Conservation (phyloP, 2,113 vertebrate genomes). For the Vireo altiloquus region DNA sequence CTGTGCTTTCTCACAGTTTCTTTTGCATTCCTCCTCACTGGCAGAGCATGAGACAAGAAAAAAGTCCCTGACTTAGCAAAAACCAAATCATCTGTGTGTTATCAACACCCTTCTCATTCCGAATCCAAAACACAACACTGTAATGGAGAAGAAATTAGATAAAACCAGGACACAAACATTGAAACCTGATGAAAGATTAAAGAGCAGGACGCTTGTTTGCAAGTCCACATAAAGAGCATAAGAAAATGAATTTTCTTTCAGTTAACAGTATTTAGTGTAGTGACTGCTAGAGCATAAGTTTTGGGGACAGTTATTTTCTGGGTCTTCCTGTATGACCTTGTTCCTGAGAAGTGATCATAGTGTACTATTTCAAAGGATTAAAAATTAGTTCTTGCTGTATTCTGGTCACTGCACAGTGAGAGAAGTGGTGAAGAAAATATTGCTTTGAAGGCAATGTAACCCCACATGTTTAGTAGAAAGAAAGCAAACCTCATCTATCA, state of each 20-base stretch:
- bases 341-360: not conserved
- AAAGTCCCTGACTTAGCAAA: not conserved
- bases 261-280: not conserved
- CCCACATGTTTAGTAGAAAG: constrained; percentile 37
- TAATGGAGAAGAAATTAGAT: not conserved
- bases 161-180: not conserved
- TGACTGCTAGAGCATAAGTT: not conserved
- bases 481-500: constrained; percentile 60
- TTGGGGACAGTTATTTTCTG: not conserved
- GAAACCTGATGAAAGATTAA: not conserved
- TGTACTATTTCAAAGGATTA: not conserved
- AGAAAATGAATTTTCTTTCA: not conserved
- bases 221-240: rapidly evolving
- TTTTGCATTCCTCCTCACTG: not conserved
- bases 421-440: not conserved
- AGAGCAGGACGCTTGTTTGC: not conserved
- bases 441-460: constrained; percentile 15
- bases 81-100: not conserved
- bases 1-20: not conserved
- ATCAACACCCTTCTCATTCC: not conserved
- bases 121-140: not conserved
- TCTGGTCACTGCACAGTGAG: not conserved
- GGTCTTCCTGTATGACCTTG: not conserved
- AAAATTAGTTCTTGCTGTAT: not conserved
- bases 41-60: not conserved